phyloP scores from a whole-genome alignment of 1,140 invertebrate genomes.

The Drosophila quadrilineata region DNA sequence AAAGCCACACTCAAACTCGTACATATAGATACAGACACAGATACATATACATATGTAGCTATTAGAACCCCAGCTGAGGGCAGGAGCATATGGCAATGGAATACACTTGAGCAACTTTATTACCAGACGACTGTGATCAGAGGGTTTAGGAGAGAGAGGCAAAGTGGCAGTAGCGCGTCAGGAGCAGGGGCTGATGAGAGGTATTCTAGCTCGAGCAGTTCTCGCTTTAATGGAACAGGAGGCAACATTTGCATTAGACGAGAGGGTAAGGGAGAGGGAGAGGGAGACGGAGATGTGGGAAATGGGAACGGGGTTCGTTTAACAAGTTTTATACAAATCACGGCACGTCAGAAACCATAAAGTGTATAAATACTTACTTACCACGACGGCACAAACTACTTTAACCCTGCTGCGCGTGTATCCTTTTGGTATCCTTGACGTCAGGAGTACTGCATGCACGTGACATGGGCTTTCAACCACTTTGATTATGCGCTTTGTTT shows the following conservation, averaged over 20 bases:
- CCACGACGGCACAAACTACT: conserved; percentile 57
- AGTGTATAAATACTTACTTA: conserved; percentile 66
- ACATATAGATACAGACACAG: conserved; percentile 12
- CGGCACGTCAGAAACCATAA: conserved; percentile 77
- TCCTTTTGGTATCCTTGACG: conserved; percentile 51
- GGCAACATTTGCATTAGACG: conserved; percentile 48
- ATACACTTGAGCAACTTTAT: conserved; percentile 75
- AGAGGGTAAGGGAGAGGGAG: neutral
- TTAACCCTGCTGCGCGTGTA: conserved; percentile 2
- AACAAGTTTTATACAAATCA: conserved; percentile 63
- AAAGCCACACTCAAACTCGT: conserved; percentile 62
- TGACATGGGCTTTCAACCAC: conserved; percentile 64
- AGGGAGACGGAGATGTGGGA: neutral
- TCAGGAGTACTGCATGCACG: conserved; percentile 62
- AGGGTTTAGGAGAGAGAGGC: too few relatives aligned
- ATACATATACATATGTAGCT: too few relatives aligned
- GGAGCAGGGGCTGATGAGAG: conserved; percentile 31
- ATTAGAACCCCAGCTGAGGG: neutral
- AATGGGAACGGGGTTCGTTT: conserved; percentile 24
- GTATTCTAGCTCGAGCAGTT: conserved; percentile 42
- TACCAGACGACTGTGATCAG: conserved; percentile 35
- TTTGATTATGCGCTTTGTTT: conserved; percentile 61
- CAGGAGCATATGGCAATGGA: conserved; percentile 62
- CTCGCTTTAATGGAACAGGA: conserved; percentile 61
- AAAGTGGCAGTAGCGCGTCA: too few relatives aligned